Evolutionary conservation across 2,797 vertebrate species (phyloP).

Genomic region (Psittacula echo): DNA sequence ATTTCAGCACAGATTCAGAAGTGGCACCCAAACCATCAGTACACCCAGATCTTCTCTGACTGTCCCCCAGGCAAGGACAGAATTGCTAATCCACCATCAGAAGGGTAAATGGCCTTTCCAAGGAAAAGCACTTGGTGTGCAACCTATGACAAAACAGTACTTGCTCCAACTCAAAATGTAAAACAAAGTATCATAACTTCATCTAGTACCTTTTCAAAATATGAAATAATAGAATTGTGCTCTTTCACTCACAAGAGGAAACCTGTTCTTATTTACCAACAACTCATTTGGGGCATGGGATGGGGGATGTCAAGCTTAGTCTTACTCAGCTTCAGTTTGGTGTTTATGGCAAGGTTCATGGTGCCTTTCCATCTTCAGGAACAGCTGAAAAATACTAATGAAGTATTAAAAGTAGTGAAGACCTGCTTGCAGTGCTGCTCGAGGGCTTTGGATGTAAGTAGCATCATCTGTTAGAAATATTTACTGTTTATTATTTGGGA

Average conservation of each 20-base stretch:
- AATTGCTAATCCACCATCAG: background rate
- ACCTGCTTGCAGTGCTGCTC: background rate
- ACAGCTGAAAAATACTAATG: background rate
- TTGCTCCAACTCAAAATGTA: background rate
- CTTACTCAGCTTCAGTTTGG: background rate
- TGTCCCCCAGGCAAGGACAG: background rate
- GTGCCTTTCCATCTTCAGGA: background rate
- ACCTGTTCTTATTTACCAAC: background rate
- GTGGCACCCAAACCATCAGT: rapidly evolving
- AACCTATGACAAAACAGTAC: background rate
- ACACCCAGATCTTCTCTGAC: background rate
- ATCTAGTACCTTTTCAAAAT: background rate
- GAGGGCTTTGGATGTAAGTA: background rate
- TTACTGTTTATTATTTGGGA: background rate
- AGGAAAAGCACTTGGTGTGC: background rate
- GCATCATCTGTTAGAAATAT: background rate
- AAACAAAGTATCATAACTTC: background rate
- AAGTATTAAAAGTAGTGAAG: background rate
- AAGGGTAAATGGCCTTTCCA: background rate
- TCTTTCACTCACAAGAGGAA: background rate
- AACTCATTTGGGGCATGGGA: background rate
- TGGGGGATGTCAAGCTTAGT: background rate
- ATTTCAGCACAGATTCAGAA: background rate
- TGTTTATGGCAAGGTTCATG: background rate
- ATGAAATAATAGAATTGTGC: background rate